Conservation (phyloP, 2,113 vertebrate genomes). For the Misgurnus anguillicaudatus region DNA sequence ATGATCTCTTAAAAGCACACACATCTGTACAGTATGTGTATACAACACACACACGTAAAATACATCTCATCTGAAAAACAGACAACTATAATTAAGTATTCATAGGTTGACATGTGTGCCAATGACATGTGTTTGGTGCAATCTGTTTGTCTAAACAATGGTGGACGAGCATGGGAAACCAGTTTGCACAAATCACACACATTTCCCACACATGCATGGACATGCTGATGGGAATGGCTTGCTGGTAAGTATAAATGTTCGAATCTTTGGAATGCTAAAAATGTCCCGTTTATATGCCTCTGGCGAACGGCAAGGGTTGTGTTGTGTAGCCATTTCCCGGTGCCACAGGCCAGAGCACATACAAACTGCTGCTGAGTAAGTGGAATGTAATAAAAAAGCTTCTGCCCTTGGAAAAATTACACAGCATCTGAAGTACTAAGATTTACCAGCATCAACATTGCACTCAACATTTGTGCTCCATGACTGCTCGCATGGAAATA, state of each 20-base stretch:
- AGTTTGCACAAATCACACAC: not conserved
- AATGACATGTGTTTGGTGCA: too few species aligned
- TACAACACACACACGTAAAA: not conserved
- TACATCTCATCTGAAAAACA: too few species aligned
- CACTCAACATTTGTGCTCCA: not conserved
- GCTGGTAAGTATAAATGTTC: conserved; percentile 38
- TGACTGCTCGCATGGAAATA: not conserved
- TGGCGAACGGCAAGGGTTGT: conserved; percentile 13
- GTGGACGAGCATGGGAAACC: too few species aligned
- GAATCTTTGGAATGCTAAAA: conserved; percentile 49
- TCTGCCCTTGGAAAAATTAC: not conserved
- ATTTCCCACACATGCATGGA: conserved; percentile 37
- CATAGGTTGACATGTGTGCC: too few species aligned
- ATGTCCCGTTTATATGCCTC: conserved; percentile 39
- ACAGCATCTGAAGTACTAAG: conserved; percentile 8
- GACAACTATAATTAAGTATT: too few species aligned
- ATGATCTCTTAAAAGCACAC: not conserved
- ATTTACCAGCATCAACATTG: conserved; percentile 1
- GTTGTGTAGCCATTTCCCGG: conserved; percentile 44
- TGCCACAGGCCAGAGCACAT: conserved; percentile 12
- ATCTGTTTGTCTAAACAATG: too few species aligned
- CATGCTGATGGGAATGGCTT: conserved; percentile 38
- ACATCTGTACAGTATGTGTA: not conserved
- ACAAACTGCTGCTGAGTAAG: conserved; percentile 11
- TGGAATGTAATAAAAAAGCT: conserved; percentile 33